These are phyloP conservation scores for Metopolophium dirhodum DNA, from an alignment of 1,140 invertebrate species.

Conservation along the genomic window DNA sequence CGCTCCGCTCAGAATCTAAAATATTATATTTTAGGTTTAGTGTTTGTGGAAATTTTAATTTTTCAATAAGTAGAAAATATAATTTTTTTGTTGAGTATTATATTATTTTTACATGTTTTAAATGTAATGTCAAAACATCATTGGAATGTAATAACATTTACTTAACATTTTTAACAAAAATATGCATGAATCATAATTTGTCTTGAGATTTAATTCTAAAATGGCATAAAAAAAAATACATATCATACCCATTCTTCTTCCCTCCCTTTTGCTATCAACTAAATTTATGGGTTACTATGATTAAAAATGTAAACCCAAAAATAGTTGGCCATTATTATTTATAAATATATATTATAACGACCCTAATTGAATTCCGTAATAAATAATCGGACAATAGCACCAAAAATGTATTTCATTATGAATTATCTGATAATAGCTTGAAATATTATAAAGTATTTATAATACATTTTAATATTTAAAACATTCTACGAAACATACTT, in stretches of 20 bases:
- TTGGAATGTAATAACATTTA: background rate
- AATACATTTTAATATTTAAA: background rate
- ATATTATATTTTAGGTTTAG: no score
- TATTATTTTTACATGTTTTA: background rate
- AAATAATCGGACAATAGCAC: conserved; percentile 26
- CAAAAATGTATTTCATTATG: conserved; percentile 22
- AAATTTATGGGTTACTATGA: conserved; percentile 30
- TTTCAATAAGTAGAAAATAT: background rate
- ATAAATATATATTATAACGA: conserved; percentile 22
- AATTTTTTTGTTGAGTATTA: background rate
- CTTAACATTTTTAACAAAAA: background rate
- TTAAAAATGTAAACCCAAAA: conserved; percentile 33
- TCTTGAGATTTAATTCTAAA: background rate
- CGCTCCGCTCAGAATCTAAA: no score
- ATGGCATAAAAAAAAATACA: background rate
- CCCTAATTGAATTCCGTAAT: conserved; percentile 32
- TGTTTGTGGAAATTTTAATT: background rate
- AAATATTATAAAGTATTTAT: background rate
- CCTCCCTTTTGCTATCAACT: background rate
- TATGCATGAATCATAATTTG: conserved; percentile 1
- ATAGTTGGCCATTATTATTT: conserved; percentile 32
- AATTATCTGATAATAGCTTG: background rate
- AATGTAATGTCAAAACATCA: background rate
- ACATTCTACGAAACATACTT: background rate
- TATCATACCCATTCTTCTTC: background rate